phyloP scores from a whole-genome alignment of 1,140 invertebrate species.

The Periplaneta americana region DNA sequence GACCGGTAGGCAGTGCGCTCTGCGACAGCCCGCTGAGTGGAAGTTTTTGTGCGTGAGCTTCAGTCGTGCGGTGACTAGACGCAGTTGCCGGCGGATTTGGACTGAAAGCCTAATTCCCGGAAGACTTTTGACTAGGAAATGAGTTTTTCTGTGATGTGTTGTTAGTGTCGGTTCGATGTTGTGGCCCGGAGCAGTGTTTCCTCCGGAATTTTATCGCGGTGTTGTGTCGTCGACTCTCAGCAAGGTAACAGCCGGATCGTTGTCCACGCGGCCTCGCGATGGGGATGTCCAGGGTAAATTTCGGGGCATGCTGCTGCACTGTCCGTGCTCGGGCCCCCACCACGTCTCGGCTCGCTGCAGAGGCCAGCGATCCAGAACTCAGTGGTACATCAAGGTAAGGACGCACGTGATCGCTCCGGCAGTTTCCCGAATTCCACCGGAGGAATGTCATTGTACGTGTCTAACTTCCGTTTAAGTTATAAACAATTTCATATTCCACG shows the following conservation, averaged over 20 bases:
- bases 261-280: background rate
- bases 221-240: slow-evolving; percentile 19
- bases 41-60: too few species aligned
- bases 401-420: background rate
- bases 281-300: background rate
- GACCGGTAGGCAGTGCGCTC: too few species aligned
- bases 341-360: slow-evolving; percentile 23
- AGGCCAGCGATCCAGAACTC: slow-evolving; percentile 24
- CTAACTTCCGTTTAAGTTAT: too few species aligned
- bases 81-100: too few species aligned
- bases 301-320: slow-evolving; percentile 29
- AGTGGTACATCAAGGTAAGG: slow-evolving; percentile 44
- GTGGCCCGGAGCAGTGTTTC: background rate
- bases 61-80: too few species aligned
- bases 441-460: too few species aligned
- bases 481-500: too few species aligned
- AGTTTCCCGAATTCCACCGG: too few species aligned
- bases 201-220: slow-evolving; percentile 14
- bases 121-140: slow-evolving; percentile 35
- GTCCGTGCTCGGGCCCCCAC: slow-evolving; percentile 29
- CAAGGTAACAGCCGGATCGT: slow-evolving; percentile 22
- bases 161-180: background rate
- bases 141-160: slow-evolving; percentile 26
- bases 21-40: too few species aligned
- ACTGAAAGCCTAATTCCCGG: too few species aligned